phyloP scores from a whole-genome alignment of 2,888 invertebrate genomes.

The Meta bourneti region DNA sequence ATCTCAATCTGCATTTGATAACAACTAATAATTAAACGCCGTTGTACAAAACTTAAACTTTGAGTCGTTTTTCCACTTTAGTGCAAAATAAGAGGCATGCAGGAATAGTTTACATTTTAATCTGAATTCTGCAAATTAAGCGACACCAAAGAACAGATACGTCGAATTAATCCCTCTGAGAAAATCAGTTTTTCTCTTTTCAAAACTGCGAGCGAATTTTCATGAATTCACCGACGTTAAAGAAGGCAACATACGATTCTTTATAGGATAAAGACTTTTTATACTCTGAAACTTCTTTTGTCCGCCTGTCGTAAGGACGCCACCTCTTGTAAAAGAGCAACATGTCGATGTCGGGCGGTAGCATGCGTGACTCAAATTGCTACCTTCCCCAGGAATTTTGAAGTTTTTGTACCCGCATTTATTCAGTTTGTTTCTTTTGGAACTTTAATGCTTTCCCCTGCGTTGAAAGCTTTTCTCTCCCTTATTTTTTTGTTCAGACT shows the following conservation, averaged over 20 bases:
- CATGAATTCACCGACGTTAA: background rate
- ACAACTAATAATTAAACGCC: too few species aligned
- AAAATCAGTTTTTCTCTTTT: background rate
- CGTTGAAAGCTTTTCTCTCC: background rate
- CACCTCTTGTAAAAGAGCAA: background rate
- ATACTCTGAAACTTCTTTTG: background rate
- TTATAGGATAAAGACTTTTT: background rate
- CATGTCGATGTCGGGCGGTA: background rate
- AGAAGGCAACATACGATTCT: background rate
- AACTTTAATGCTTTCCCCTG: background rate
- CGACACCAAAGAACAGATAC: too few species aligned
- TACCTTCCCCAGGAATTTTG: constrained; percentile 8
- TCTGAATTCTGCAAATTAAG: too few species aligned
- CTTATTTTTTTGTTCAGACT: background rate
- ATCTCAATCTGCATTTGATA: too few species aligned
- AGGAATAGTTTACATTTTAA: too few species aligned
- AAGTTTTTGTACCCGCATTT: background rate
- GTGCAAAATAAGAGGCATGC: too few species aligned
- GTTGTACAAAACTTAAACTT: too few species aligned
- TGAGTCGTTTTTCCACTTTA: too few species aligned
- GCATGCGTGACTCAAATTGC: constrained; percentile 25
- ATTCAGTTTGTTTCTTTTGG: background rate
- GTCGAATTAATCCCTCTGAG: too few species aligned
- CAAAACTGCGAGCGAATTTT: background rate
- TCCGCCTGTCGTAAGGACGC: background rate